Conservation (phyloP, 2,888 invertebrate species). For the Anoncus sp. region DNA sequence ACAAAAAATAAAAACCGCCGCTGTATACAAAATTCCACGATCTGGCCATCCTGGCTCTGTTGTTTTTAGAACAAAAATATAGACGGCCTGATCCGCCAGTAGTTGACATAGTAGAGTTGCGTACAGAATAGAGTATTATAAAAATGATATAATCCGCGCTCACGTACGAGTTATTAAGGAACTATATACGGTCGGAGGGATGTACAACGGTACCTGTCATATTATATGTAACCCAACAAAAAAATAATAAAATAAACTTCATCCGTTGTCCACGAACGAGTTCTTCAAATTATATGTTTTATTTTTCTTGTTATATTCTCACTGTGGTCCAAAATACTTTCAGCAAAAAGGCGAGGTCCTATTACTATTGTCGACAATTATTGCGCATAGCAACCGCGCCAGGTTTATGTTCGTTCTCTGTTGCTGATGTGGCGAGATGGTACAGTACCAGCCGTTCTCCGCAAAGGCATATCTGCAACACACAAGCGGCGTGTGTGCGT, state of each 20-base stretch:
- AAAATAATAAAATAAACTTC: background rate
- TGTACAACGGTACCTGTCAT: too few relatives aligned
- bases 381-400: slow-evolving; percentile 59
- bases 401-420: slow-evolving; percentile 40
- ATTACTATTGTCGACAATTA: slow-evolving; percentile 7
- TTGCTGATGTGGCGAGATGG: slow-evolving; percentile 34
- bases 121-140: slow-evolving; percentile 1
- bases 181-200: too few relatives aligned
- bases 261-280: background rate
- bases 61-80: too few relatives aligned
- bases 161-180: too few relatives aligned
- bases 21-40: too few relatives aligned
- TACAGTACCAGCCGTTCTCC: slow-evolving; percentile 32
- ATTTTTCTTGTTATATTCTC: background rate
- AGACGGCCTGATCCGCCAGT: too few relatives aligned
- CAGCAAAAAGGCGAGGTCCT: background rate
- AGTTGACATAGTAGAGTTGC: background rate
- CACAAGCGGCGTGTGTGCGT: slow-evolving; percentile 9
- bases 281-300: too few relatives aligned
- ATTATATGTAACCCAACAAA: background rate
- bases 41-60: too few relatives aligned
- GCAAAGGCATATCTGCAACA: slow-evolving; percentile 12
- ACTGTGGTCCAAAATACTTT: slow-evolving; percentile 3
- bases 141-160: background rate
- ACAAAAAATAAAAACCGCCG: too few relatives aligned